Evolutionary conservation across 2,113 vertebrate species (phyloP), one percentile per base, ranked within the genome.

Genomic region (Rhegmatorhina hoffmannsi): DNA sequence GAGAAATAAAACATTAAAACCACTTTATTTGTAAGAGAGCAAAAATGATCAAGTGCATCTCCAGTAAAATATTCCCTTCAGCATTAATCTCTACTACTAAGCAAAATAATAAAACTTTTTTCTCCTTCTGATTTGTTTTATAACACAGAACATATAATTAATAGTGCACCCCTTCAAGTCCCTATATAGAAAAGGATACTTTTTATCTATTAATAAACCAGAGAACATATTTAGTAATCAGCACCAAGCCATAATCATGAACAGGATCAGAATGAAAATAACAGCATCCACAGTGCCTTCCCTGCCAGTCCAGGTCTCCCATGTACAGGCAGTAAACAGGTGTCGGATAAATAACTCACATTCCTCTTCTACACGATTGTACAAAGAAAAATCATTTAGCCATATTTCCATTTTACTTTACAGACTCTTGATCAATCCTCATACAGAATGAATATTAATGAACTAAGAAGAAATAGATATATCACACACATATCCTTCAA

Each of bases 1-100:
- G 17, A 92, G 80, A 95, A 89, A 53, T 17, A 68, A 76, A 95
- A 62, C n/a, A 73, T 60, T 77, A 62, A 90, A 80, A 56, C 63
- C 17, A n/a, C 56, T 62, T 67, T 49, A 82, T 70, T 85, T 78
- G 33, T 60, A 94, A 52, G 74, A 81, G 55, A 38, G 43, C 43
- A 55, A 72, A 92, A 91, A 77, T 34, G 52, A 89, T 6, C 49
- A 53, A 87, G 59, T 76, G 9, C 10, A 67, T 62, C 66, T 94
- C 60, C 70, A 56, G 58, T 36, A 84, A 36, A 67, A 74, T 17
- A 83, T 64, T 53, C 9, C 72, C 33, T 44, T 78, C 44, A 79
- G 47, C 36, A 52, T 87, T 73, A 64, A 62, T 16, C 55, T 74
- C 91, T 82, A 90, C n/a, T 77, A 62, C 81, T 84, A 87, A 67